phyloP scores from a whole-genome alignment of 2,888 invertebrate species.

The Ectemnius lituratus region DNA sequence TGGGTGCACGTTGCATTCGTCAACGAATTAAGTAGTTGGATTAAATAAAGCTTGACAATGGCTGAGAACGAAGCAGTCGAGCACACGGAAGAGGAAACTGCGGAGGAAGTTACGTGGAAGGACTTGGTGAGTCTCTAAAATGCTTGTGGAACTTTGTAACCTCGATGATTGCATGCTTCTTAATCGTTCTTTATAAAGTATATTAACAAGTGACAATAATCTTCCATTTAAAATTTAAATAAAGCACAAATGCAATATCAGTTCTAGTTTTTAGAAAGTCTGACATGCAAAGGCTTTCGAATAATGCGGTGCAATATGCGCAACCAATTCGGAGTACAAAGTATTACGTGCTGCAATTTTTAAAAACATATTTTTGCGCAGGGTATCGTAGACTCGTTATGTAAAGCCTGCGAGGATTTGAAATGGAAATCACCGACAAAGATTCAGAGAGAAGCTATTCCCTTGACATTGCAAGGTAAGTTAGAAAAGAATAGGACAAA shows the following conservation, averaged over 20 bases:
- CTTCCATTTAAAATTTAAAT: no score
- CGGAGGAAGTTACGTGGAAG: slow-evolving; percentile 79
- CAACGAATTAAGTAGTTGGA: background rate
- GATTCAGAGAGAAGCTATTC: slow-evolving; percentile 96
- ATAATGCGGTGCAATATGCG: no score
- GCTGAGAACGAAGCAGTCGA: slow-evolving; percentile 18
- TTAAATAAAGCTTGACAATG: slow-evolving; percentile 23
- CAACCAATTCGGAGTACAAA: no score
- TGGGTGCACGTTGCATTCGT: slow-evolving; percentile 1
- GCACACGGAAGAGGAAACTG: slow-evolving; percentile 59
- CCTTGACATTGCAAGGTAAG: slow-evolving; percentile 91
- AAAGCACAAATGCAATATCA: no score
- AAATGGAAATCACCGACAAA: slow-evolving; percentile 97
- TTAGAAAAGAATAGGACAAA: slow-evolving; percentile 6
- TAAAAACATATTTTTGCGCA: slow-evolving; percentile 70
- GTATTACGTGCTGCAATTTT: slow-evolving; percentile 7
- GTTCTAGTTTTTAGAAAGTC: no score
- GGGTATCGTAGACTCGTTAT: slow-evolving; percentile 94
- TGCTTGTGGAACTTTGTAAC: background rate
- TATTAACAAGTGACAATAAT: background rate
- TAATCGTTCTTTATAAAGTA: background rate
- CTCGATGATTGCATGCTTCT: background rate
- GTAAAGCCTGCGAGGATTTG: slow-evolving; percentile 93
- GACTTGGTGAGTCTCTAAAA: slow-evolving; percentile 80
- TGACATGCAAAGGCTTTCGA: no score